Evolutionary conservation across 1,140 invertebrate species (phyloP), one percentile per base, ranked within the genome.

Genomic region (Sarcophaga bullata): DNA sequence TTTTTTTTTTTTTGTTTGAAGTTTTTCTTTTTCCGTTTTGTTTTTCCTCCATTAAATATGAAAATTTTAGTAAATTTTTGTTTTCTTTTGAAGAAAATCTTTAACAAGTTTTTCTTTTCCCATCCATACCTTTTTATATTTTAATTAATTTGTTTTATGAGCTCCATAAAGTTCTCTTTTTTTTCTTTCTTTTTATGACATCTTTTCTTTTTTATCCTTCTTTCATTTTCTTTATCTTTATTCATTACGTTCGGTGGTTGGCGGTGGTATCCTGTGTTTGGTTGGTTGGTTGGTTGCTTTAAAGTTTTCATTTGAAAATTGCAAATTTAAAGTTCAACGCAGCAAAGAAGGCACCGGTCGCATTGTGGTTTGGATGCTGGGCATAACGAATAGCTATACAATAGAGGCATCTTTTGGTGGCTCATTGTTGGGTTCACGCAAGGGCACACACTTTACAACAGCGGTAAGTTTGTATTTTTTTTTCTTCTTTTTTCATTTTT

Each of bases 341-440:
- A 95, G 94, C 84, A 98, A 98, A 91, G 97, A 98, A 91, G 97
- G 97, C 1, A 98, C 97, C 10, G 97, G 97, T 8, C 91, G 97
- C 81, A 95, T 98, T 13, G 97, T 98, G 0, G 95, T 98, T 85
- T 98, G 97, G 96, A 95, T 97, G 91, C 94, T 98, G 93, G 97
- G 97, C 11, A 95, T 98, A 19, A 94, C 95, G 73, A 97, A 98
- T 86, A 98, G 97, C 90, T 98, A 97, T 88, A 98, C 97, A 1
- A 94, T 98, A 92, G 97, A 98, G 91, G 96, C 97, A 3, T 98
- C 97, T 0, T 97, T 98, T 91, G 96, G 95, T 82, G 97, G 97
- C 10, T 96, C 97, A 15, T 95, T 94, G 82, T 89, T 96, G 47
- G 95, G 95, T 1, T 93, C 92, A n/a, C 93, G 95, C 88, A 93